Conservation (phyloP, 2,797 vertebrate species). For the Lepilemur ruficaudatus region DNA sequence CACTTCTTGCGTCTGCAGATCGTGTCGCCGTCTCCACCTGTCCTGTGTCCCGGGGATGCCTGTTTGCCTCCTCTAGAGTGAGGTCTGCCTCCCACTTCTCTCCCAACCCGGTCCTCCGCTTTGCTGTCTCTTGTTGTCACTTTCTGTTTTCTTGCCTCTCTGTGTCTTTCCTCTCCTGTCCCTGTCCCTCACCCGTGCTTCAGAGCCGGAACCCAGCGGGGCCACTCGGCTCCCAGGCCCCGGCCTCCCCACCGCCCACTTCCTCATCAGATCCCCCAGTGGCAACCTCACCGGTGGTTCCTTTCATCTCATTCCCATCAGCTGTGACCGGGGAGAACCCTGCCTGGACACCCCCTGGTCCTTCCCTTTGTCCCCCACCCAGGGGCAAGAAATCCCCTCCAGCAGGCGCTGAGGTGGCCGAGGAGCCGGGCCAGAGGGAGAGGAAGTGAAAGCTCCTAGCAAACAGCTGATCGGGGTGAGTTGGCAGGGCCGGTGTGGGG, state of each 20-base stretch:
- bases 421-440: not conserved
- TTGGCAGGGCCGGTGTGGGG: not conserved
- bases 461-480: not conserved
- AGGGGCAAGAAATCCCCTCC: constrained; percentile 57
- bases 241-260: not conserved
- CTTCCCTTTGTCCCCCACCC: not conserved
- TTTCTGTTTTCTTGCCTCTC: not conserved
- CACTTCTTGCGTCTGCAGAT: not conserved
- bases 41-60: not conserved
- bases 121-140: not conserved
- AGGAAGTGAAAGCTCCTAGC: constrained; percentile 64
- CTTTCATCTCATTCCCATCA: constrained; percentile 19
- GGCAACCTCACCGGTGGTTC: not conserved
- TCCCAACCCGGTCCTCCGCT: not conserved
- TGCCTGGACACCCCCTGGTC: constrained; percentile 43
- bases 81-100: not conserved
- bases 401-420: not conserved
- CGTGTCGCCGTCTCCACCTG: not conserved
- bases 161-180: not conserved
- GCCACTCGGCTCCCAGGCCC: not conserved
- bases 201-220: not conserved
- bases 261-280: not conserved
- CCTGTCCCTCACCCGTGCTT: not conserved
- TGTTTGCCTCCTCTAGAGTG: not conserved
- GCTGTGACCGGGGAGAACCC: constrained; percentile 4